These are phyloP conservation scores for Steatornis caripensis DNA, from an alignment of 2,113 vertebrate genomes.

Conservation along the genomic window DNA sequence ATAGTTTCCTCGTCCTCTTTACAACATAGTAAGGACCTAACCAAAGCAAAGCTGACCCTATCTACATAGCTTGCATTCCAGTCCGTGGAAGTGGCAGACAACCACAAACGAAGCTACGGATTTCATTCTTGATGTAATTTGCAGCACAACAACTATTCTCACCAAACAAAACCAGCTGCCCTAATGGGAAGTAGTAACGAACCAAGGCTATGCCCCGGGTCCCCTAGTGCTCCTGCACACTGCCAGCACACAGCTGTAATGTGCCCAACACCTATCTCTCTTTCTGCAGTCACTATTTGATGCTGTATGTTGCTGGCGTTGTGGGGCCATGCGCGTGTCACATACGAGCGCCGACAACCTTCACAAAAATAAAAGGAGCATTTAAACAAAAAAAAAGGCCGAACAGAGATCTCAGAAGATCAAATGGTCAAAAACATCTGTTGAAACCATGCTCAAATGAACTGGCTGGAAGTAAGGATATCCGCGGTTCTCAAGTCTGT, in stretches of 20 bases:
- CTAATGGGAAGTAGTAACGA: not conserved
- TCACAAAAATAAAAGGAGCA: not conserved
- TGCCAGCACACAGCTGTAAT: not conserved
- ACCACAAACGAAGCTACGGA: not conserved
- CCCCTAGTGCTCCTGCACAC: not conserved
- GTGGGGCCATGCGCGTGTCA: not conserved
- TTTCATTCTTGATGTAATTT: not conserved
- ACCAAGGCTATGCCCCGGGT: not conserved
- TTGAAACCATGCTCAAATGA: not conserved
- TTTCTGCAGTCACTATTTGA: not conserved
- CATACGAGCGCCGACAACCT: not conserved
- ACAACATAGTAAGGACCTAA: not conserved
- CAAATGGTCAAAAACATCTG: not conserved
- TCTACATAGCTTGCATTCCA: not conserved
- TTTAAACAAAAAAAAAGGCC: not conserved
- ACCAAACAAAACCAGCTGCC: not conserved
- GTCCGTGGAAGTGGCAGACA: not conserved
- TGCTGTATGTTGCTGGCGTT: not conserved
- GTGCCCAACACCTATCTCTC: not conserved
- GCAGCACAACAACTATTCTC: not conserved
- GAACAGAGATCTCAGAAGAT: not conserved
- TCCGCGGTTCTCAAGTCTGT: not conserved
- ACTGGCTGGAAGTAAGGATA: not conserved
- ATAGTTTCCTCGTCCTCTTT: not conserved
- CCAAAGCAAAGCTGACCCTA: not conserved